Conservation (phyloP, 1,140 invertebrate species). For the Aphis craccivora region DNA sequence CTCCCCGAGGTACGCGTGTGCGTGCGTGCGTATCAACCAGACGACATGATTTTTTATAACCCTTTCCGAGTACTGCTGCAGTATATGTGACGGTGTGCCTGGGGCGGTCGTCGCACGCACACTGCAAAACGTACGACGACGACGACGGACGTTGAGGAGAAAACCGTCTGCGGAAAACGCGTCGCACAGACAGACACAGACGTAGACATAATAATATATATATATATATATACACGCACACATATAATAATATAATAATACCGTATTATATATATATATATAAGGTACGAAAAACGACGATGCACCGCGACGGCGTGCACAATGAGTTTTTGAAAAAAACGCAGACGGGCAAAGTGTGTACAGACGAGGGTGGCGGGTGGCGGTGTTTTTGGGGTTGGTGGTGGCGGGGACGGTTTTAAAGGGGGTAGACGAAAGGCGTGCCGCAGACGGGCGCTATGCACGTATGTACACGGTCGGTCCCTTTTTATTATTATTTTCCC, state of each 20-base stretch:
- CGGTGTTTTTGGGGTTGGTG: not conserved
- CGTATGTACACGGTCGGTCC: not conserved
- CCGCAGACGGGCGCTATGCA: not conserved
- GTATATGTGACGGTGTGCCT: not conserved
- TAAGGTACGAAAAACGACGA: not conserved
- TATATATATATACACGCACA: not conserved
- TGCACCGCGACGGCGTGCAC: not conserved
- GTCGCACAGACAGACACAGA: not conserved
- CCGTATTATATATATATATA: not conserved
- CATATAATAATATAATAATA: not conserved
- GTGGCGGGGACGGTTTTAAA: not conserved
- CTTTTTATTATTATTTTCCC: conserved; percentile 28
- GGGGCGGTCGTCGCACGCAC: too few species aligned
- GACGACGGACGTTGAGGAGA: not conserved
- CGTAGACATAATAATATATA: too few species aligned
- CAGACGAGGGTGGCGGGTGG: not conserved
- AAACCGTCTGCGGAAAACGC: not conserved
- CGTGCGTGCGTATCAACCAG: not conserved
- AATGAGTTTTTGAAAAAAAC: not conserved
- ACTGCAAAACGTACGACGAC: too few species aligned
- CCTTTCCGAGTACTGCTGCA: not conserved
- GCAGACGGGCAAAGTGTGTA: conserved; percentile 18
- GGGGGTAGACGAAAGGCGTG: not conserved
- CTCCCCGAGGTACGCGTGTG: too few species aligned
- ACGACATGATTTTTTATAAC: not conserved